Conservation (phyloP, 2,113 vertebrate species). For the Cinclus mexicanus region DNA sequence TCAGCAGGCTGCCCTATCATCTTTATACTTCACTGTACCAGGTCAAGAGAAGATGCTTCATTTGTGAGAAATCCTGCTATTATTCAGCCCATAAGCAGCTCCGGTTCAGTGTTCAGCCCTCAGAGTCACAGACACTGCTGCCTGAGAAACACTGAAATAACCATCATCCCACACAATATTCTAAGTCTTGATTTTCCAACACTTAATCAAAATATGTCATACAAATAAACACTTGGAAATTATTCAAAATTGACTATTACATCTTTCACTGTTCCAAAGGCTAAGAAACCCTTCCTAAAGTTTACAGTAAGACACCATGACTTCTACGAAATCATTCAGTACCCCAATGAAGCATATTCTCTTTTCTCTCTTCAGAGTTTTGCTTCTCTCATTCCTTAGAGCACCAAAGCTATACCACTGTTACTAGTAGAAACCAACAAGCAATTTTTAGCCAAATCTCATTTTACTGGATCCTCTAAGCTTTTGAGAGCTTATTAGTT, state of each 20-base stretch:
- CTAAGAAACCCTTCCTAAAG: neutral
- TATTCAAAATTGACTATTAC: neutral
- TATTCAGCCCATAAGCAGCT: neutral
- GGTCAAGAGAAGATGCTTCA: neutral
- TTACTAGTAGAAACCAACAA: neutral
- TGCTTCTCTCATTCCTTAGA: neutral
- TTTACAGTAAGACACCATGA: neutral
- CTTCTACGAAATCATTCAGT: neutral
- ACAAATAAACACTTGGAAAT: neutral
- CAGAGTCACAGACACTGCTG: neutral
- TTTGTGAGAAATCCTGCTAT: neutral
- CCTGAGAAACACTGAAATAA: neutral
- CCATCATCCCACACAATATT: neutral
- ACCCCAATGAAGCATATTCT: neutral
- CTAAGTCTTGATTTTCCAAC: neutral
- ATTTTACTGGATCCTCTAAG: slow-evolving; percentile 59
- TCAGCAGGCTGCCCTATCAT: neutral
- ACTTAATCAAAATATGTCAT: neutral
- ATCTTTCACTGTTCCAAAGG: neutral
- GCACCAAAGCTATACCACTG: neutral
- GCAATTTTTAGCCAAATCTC: slow-evolving; percentile 37
- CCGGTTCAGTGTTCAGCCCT: neutral
- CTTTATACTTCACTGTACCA: neutral
- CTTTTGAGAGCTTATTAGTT: slow-evolving; percentile 44
- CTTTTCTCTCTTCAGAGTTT: neutral